Percentiles rank a stretch among this genome's conserved stretches.
phyloP scores from a whole-genome alignment of 2,888 invertebrate genomes.

The Tortricodes alternella region DNA sequence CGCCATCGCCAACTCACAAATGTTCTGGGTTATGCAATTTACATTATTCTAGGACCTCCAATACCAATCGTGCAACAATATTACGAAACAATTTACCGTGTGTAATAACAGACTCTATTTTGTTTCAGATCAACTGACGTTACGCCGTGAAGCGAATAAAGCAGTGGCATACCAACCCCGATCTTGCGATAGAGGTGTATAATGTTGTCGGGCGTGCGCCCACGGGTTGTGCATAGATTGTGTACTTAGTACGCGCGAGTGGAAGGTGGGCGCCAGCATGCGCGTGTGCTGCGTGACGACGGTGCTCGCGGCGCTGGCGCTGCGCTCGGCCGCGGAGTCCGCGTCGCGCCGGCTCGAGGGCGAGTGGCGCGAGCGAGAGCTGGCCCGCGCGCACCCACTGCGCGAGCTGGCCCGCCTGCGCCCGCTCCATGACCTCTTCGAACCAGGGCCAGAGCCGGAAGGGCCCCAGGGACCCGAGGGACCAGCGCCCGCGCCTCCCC shows the following conservation, averaged over 20 bases:
- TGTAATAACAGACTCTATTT: not conserved
- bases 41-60: no score
- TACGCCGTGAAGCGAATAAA: slow-evolving; percentile 6
- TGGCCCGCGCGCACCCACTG: slow-evolving; percentile 53
- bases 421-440: slow-evolving; percentile 70
- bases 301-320: slow-evolving; percentile 71
- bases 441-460: slow-evolving; percentile 58
- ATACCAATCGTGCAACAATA: no score
- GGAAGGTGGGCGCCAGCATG: slow-evolving; percentile 71
- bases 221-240: slow-evolving; percentile 59
- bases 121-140: slow-evolving; percentile 17
- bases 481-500: slow-evolving; percentile 43
- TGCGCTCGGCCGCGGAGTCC: slow-evolving; percentile 67
- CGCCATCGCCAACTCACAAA: no score
- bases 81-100: not conserved
- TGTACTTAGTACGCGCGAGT: slow-evolving; percentile 74
- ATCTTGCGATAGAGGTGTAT: slow-evolving; percentile 49
- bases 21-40: no score
- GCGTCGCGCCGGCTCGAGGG: slow-evolving; percentile 64
- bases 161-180: slow-evolving; percentile 4
- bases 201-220: slow-evolving; percentile 76
- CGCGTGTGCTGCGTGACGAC: slow-evolving; percentile 71
- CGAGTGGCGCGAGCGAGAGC: slow-evolving; percentile 62
- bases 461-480: no score
- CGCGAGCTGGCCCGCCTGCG: slow-evolving; percentile 50